Evolutionary conservation across 2,888 invertebrate species (phyloP), one percentile per base, ranked within the genome.

Genomic region (Drosophila siamana): DNA sequence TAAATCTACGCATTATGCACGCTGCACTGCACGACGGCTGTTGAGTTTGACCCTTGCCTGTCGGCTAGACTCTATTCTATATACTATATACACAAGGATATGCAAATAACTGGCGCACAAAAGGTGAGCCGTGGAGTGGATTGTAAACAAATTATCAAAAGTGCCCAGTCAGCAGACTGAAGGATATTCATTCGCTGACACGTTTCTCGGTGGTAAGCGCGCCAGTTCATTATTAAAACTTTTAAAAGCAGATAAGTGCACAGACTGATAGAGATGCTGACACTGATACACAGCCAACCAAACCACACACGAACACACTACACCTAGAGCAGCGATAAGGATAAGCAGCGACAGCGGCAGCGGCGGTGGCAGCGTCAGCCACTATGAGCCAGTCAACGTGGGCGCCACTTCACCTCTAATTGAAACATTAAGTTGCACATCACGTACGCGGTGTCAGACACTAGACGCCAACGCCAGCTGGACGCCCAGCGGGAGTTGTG

Each of bases 361-460:
- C 9, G 9, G 28, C 28, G 9, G 28, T 2, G 7, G 28, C 3
- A 11, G 28, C 1, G 5, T 1, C 48, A 59, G 60, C 26, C 41
- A 40, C 57, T 60, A 40, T 26, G 60, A 40, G 15, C 44, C 40
- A 44, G 60, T 44, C 71, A 61, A 59, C 70, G 63, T 69, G 60
- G 75, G 81, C 81, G 79, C 79, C 88, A 90, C 90, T 90, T 91
- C 83, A 90, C 90, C 90, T 90, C 90, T 90, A 90, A 90, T 90
- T 90, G 90, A 90, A 90, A 90, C 91, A 90, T 90, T 91, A 90
- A 90, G 90, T 90, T 90, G 88, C 90, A 91, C 80, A 86, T 90
- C 90, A 90, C 90, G 90, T 90, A 90, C 90, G 84, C 90, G 89
- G 89, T 89, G 90, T 90, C 90, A 90, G 90, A 90, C 90, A 83